Base-by-base conservation (phyloP, 2,888 invertebrate genomes). In the Protodeltote pygarga region DNA sequence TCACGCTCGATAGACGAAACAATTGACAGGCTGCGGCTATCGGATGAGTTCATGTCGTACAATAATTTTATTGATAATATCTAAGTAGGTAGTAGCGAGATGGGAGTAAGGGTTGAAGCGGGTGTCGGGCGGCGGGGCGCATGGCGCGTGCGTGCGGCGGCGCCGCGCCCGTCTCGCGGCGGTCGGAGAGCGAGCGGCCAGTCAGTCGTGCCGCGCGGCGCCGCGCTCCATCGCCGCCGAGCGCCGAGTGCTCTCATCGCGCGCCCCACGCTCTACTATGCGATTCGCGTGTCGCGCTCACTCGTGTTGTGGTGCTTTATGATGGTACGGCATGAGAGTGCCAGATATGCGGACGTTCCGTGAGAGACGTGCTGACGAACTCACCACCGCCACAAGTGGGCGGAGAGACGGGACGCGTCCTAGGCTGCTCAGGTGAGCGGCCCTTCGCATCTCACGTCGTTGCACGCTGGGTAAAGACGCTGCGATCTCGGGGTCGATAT, bases 21-120 rank as follows among this genome's bases (percentile, higher is more conserved):
- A 76, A 81, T 77, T 81, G 83, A 81, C 80, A 79, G 71, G 74
- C 72, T 81, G 73, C 74, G 75, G 76, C 65, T 79, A 76, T 77
- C 77, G 71, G 81, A 79, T 71, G 79, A 85, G 81, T 86, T 85
- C 70, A 78, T 85, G 80, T 82, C 67, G 83, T 85, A 85, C 83
- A 87, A 89, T 91, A 87, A 88, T 88, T 89, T 89, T 91, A 91
- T 91, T 91, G 91, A 91, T 90, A 89, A 90, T 89, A 91, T 90
- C 86, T 83, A 82, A 85, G 86, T 84, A 84, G 83, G 81, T 81
- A 82, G 86, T 83, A 82, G 81, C 76, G 88, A 88, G 89, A 87
- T 88, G 88, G 81, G 83, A 86, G 84, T 80, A 79, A 77, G 81
- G 82, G 77, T 71, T 71, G 68, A 45, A 50, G 41, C 49, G 68